A percentile compares a stretch with the other conserved stretches of the same genome.
These are phyloP conservation scores for Craniophora ligustri DNA, from an alignment of 2,888 invertebrate species.

Conservation along the genomic window DNA sequence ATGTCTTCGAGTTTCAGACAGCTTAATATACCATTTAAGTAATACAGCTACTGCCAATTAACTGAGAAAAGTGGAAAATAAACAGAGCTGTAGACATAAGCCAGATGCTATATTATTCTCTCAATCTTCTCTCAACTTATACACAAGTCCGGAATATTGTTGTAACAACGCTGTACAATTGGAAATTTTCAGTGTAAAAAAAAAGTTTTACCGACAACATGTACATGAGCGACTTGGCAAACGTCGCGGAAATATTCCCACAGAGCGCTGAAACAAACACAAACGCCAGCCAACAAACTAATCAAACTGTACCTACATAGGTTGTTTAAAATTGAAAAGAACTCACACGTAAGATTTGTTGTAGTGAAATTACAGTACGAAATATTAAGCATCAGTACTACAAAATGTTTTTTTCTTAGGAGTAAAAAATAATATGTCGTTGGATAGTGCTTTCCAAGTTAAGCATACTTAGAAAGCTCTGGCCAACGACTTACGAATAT, in stretches of 20 bases:
- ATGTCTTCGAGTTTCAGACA: neutral
- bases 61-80: neutral
- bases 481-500: no score
- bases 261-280: slow-evolving; percentile 32
- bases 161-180: slow-evolving; percentile 2
- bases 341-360: slow-evolving; percentile 14
- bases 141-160: slow-evolving; percentile 1
- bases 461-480: no score
- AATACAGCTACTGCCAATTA: neutral
- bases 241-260: neutral
- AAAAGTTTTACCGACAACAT: slow-evolving; percentile 26
- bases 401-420: no score
- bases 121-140: neutral
- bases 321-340: slow-evolving; percentile 22
- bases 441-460: no score
- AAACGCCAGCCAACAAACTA: slow-evolving; percentile 18
- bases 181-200: slow-evolving; percentile 11
- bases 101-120: neutral
- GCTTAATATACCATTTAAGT: neutral
- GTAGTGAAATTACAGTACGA: neutral
- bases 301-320: slow-evolving; percentile 22
- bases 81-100: no score
- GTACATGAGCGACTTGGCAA: slow-evolving; percentile 30
- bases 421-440: no score
- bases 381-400: no score